Base-by-base conservation (phyloP, 2,888 invertebrate genomes). In the Cantharis nigra region DNA sequence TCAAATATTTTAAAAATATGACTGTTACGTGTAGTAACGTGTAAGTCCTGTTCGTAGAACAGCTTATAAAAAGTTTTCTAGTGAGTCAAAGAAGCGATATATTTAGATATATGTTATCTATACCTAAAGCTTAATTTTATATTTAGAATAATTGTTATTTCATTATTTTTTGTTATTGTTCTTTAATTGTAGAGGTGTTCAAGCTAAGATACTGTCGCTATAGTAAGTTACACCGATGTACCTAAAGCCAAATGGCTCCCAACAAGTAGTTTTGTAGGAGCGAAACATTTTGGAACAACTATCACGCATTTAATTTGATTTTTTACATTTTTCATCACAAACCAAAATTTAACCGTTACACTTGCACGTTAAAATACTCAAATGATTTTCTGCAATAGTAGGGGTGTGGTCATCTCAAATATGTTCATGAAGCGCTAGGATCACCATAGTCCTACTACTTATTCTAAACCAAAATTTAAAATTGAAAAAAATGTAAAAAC, bases 1-100 rank as follows among this genome's bases (percentile, higher is more conserved):
- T 67, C 13, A 67, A 67, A 67, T 67, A 23, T 67, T 67, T 67
- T 67, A 67, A 20, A 67, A 67, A 67, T 67, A 67, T 67, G 65
- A 67, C 26, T 67, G 65, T 67, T 67, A 67, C 65, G n/a, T 67
- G 13, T 33, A 67, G 23, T 67, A 67, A 67, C 65, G 23, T 9
- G 49, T 67, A 67, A 67, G 23, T 67, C 13, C 65, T 67, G 65
- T 67, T 67, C 65, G 65, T 67, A 67, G 65, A 67, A 67, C 65
- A 67, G 65, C 65, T 67, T 67, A 67, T 23, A 67, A 67, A 20
- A 23, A 67, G 23, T 23, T 20, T 20, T 67, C 26, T 67, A 67
- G 65, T n/a, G 26, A 67, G 65, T 67, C 65, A 23, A 67, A 67
- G 26, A 67, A 23, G 20, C 65, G 65, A 23, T 67, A 67, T 67